A percentile compares a stretch with the other conserved stretches of the same genome.
Conservation (phyloP, 2,888 invertebrate genomes). For the Pyrgus malvae region DNA sequence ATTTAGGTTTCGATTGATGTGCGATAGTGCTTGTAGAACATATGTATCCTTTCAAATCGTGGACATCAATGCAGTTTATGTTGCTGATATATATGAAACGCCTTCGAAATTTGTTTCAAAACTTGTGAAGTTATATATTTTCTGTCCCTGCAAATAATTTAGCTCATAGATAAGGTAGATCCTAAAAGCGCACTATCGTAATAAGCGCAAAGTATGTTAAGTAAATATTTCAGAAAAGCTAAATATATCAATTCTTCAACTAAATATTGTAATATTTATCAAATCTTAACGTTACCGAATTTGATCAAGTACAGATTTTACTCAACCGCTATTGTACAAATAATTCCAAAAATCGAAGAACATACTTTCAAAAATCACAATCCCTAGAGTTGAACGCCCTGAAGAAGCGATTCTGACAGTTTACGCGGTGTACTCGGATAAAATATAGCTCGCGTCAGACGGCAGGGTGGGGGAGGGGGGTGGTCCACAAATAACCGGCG, state of each 20-base stretch:
- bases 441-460: conserved; percentile 79
- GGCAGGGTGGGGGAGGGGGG: conserved; percentile 51
- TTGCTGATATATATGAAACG: not conserved
- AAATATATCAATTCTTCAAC: too few species aligned
- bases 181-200: too few species aligned
- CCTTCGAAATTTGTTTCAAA: not conserved
- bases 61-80: conserved; percentile 3
- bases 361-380: conserved; percentile 5
- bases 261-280: too few species aligned
- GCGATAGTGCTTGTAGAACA: conserved; percentile 11
- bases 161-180: too few species aligned
- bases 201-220: too few species aligned
- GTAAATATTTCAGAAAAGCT: too few species aligned
- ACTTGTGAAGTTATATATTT: not conserved
- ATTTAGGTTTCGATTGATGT: conserved; percentile 27
- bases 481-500: conserved; percentile 74
- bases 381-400: conserved; percentile 72
- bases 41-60: conserved; percentile 23
- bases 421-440: conserved; percentile 72
- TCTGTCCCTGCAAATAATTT: too few species aligned
- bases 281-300: too few species aligned
- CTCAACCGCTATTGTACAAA: too few species aligned
- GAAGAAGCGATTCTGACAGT: conserved; percentile 74
- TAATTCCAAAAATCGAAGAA: not conserved
- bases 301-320: too few species aligned